Evolutionary conservation across 2,888 invertebrate species (phyloP).

Genomic region (Strigamia crassipes): DNA sequence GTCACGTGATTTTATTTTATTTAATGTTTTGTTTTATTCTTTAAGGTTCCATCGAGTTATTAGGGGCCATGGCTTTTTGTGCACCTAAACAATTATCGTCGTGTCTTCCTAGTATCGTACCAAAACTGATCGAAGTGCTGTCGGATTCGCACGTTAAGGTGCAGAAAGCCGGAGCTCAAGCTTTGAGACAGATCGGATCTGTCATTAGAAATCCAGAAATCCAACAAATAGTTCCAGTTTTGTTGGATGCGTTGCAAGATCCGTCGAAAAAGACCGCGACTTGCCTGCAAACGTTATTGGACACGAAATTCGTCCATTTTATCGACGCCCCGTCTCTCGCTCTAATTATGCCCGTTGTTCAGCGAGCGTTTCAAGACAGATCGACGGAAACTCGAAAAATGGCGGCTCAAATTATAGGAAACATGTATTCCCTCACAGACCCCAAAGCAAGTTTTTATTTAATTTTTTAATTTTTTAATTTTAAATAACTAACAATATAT

Average conservation of each 20-base stretch:
- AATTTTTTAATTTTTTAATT: neutral
- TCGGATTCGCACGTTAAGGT: constrained; percentile 97
- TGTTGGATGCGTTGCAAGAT: constrained; percentile 90
- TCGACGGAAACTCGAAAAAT: constrained; percentile 98
- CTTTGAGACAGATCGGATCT: constrained; percentile 92
- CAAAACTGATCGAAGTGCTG: constrained; percentile 76
- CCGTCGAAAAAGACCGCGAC: constrained; percentile 92
- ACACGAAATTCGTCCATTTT: constrained; percentile 97
- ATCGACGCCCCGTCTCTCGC: constrained; percentile 98
- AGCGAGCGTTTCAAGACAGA: constrained; percentile 95
- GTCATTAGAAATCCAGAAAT: constrained; percentile 99
- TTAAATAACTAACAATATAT: neutral
- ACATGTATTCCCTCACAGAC: constrained; percentile 98
- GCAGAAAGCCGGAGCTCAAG: constrained; percentile 94
- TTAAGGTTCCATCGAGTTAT: constrained; percentile 85
- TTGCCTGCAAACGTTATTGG: constrained; percentile 89
- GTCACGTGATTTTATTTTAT: too few relatives aligned
- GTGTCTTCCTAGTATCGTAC: constrained; percentile 96
- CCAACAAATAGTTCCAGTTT: constrained; percentile 68
- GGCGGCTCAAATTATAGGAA: constrained; percentile 99
- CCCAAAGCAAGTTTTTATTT: constrained; percentile 70
- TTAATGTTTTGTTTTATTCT: too few relatives aligned
- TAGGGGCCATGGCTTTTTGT: constrained; percentile 98
- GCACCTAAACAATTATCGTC: constrained; percentile 98
- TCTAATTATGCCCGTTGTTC: constrained; percentile 98